Evolutionary conservation across 30 jellyfish, hydroid and myxozoan genomes (phyloP).

Genomic region (Rhopilema esculentum): DNA sequence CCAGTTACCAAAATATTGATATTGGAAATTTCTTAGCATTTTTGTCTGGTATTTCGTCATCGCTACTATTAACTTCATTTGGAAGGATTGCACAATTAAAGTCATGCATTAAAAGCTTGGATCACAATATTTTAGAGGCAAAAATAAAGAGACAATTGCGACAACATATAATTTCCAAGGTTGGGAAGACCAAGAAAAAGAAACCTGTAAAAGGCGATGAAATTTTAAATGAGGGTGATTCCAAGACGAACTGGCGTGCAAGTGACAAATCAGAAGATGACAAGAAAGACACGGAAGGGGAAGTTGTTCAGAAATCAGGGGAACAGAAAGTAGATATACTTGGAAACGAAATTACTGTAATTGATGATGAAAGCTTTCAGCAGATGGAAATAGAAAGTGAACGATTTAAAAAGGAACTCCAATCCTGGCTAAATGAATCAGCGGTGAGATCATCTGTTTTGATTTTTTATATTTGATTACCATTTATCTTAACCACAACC

Average conservation of each 20-base stretch:
- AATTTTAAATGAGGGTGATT: neutral
- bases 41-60: conserved; percentile 2
- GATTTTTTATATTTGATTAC: too few species aligned
- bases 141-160: conserved; percentile 54
- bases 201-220: neutral
- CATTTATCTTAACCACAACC: too few species aligned
- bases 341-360: conserved; percentile 25
- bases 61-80: conserved; percentile 14
- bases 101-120: neutral
- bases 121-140: conserved; percentile 34
- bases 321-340: neutral
- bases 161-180: conserved; percentile 36
- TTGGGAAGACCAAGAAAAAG: conserved; percentile 9
- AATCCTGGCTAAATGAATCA: neutral
- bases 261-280: neutral
- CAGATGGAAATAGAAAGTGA: conserved; percentile 8
- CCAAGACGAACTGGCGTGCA: neutral
- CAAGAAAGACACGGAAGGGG: neutral
- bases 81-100: conserved; percentile 29
- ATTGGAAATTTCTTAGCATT: conserved; percentile 1
- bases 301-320: neutral
- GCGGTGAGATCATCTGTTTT: neutral
- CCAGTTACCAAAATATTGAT: neutral
- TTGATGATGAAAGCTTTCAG: conserved; percentile 37
- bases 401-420: conserved; percentile 14